phyloP scores from a whole-genome alignment of 2,113 vertebrate species.

The Solea solea region DNA sequence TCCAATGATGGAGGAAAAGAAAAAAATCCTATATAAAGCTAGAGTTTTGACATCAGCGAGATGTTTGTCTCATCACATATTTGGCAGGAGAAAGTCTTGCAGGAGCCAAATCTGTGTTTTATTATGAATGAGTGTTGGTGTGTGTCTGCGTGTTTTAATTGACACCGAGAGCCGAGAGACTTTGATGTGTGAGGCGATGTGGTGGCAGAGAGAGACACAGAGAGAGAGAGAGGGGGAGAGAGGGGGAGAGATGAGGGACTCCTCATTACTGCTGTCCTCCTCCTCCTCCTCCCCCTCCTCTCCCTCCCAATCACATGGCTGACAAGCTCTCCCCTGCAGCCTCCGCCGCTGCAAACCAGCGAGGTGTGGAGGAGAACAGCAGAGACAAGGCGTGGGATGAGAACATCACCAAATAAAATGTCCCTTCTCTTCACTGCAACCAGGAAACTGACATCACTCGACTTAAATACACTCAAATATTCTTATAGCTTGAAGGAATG shows the following conservation, averaged over 20 bases:
- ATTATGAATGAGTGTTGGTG: slow-evolving; percentile 65
- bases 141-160: slow-evolving; percentile 50
- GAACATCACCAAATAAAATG: slow-evolving; percentile 38
- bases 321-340: too few species aligned
- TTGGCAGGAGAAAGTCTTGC: slow-evolving; percentile 47
- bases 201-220: slow-evolving; percentile 10
- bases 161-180: slow-evolving; percentile 37
- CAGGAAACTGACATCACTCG: neutral
- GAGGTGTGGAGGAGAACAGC: slow-evolving; percentile 13
- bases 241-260: slow-evolving; percentile 17
- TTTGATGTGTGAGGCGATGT: slow-evolving; percentile 55
- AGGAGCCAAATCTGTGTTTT: slow-evolving; percentile 56
- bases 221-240: too few species aligned
- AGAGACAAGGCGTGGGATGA: slow-evolving; percentile 28
- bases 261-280: slow-evolving; percentile 52
- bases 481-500: too few species aligned
- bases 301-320: too few species aligned
- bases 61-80: slow-evolving; percentile 27
- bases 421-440: neutral
- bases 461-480: neutral
- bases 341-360: neutral
- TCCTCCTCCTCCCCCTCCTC: neutral
- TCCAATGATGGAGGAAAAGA: too few species aligned
- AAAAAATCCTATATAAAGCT: too few species aligned
- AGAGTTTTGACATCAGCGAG: slow-evolving; percentile 19